These are phyloP conservation scores for Subacronicta megacephala DNA, from an alignment of 2,888 invertebrate species.

Conservation along the genomic window DNA sequence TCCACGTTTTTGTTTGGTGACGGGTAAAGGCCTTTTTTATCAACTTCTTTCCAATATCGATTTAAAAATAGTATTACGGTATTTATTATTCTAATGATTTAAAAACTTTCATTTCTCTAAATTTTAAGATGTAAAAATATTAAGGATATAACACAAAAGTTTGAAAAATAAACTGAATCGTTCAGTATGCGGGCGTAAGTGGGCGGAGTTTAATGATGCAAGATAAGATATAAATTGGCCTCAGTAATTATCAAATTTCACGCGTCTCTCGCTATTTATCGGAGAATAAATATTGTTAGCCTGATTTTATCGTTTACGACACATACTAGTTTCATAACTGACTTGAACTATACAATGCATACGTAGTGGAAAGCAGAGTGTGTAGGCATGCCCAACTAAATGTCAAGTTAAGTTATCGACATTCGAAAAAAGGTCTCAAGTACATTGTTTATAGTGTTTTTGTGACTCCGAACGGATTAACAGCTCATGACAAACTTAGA, in stretches of 20 bases:
- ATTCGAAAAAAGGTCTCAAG: constrained; percentile 59
- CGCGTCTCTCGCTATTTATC: constrained; percentile 81
- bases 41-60: constrained; percentile 26
- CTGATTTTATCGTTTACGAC: constrained; percentile 75
- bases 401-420: constrained; percentile 54
- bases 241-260: constrained; percentile 86
- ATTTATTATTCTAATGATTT: constrained; percentile 39
- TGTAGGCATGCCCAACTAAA: constrained; percentile 62
- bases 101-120: constrained; percentile 48
- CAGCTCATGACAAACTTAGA: constrained; percentile 66
- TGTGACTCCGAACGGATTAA: constrained; percentile 73
- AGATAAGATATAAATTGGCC: constrained; percentile 83
- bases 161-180: constrained; percentile 27
- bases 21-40: constrained; percentile 38
- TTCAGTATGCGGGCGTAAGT: constrained; percentile 57
- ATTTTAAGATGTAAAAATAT: constrained; percentile 6
- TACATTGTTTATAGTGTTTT: constrained; percentile 68
- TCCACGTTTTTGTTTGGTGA: constrained; percentile 45
- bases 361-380: constrained; percentile 57
- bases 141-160: constrained; percentile 13
- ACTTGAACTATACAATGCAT: constrained; percentile 46
- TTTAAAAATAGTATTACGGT: constrained; percentile 34
- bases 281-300: constrained; percentile 81
- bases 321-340: constrained; percentile 75
- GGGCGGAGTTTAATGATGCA: constrained; percentile 75